phyloP scores from a whole-genome alignment of 2,113 vertebrate species.

The Suricata suricatta region DNA sequence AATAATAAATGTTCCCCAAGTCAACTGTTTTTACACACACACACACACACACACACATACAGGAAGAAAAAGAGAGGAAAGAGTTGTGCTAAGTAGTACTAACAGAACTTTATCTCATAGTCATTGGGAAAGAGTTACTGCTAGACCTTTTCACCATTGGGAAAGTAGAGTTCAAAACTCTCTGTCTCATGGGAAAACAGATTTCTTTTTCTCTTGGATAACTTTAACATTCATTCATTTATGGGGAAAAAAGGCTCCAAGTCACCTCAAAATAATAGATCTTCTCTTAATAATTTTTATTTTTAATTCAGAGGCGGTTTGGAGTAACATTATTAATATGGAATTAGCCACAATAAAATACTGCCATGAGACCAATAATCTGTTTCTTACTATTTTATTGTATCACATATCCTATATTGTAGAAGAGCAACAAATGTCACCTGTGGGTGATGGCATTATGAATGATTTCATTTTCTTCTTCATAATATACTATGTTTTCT shows the following conservation, averaged over 20 bases:
- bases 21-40: conserved; percentile 14
- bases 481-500: background rate
- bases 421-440: background rate
- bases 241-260: background rate
- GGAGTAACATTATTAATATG: background rate
- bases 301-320: background rate
- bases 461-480: conserved; percentile 7
- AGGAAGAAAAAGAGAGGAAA: background rate
- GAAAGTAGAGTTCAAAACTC: background rate
- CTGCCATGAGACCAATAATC: background rate
- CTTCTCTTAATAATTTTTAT: background rate
- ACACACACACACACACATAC: background rate
- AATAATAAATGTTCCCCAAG: background rate
- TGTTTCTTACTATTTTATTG: background rate
- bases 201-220: background rate
- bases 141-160: background rate
- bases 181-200: background rate
- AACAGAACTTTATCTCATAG: background rate
- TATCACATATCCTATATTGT: background rate
- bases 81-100: background rate
- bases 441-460: background rate
- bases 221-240: background rate
- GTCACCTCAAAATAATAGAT: conserved; percentile 22
- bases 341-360: conserved; percentile 30
- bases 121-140: background rate